Base-by-base conservation (phyloP, 37 sponge, comb jelly and placozoan species). In the Halichondria panicea region DNA sequence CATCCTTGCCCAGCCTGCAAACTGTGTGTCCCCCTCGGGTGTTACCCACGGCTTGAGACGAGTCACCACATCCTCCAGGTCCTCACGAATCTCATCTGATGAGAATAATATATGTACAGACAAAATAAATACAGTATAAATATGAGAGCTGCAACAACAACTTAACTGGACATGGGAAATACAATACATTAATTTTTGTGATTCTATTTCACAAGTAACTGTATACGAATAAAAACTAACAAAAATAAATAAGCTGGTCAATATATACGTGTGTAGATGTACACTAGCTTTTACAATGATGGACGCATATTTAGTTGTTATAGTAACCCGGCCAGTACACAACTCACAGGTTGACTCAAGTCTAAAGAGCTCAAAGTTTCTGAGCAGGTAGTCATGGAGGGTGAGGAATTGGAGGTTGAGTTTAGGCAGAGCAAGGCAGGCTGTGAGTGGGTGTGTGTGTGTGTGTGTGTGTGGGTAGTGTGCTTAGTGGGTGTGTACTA, bases 331-430 rank as follows among this genome's bases (percentile, higher is more conserved):
- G n/a, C n/a, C n/a, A 3, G 72, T 4, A 3, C 18, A 1, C 6
- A 19, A 73, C 84, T 65, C 43, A 93, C 94, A 98, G 18, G 96
- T 98, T 0, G 99, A 92, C 71, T 98, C 99, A 64, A 98, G 87
- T 32, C 91, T 34, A 71, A 98, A 98, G 79, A 98, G 74, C 57
- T 71, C 86, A 65, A 90, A 85, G 78, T 98, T 98, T 6, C 99
- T 75, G 33, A 95, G 83, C 22, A 98, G 82, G 43, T 98, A 98
- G 76, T 98, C 99, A 46, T 95, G 99, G 9, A 98, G 89, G 9
- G 99, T 98, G 61, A 98, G 92, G 66, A 95, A 98, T 80, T 98
- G 99, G n/a, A 98, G 88, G 65, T 98, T 98, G n/a, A 98, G 89
- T 69, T 98, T 98, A 19, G 99, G 99, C 21, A 98, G 88, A 41